Percentiles rank a stretch among this genome's conserved stretches.
Conservation (phyloP, 2,888 invertebrate species). For the Elaeidobius kamerunicus region DNA sequence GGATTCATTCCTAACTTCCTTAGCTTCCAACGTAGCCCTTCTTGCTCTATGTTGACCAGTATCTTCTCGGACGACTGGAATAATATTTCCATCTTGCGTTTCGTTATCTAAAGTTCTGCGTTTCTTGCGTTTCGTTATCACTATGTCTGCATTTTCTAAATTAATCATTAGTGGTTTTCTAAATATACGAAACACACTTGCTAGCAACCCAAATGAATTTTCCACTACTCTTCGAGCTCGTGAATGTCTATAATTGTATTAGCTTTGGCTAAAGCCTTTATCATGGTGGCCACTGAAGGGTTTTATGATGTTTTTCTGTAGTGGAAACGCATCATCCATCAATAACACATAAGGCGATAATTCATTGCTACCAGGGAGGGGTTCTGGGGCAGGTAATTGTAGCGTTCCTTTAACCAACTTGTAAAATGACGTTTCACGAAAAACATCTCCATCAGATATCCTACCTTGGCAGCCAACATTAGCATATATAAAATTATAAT, state of each 20-base stretch:
- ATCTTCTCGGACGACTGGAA: neutral
- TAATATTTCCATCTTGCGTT: conserved; percentile 1
- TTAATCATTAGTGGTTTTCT: neutral
- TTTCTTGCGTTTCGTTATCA: neutral
- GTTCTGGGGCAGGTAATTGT: neutral
- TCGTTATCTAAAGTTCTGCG: neutral
- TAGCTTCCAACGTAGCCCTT: neutral
- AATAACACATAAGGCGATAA: neutral
- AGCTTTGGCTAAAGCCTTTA: too few relatives aligned
- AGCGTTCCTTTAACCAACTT: neutral
- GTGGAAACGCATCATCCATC: conserved; percentile 2
- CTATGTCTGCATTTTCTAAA: neutral
- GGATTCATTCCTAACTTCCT: neutral
- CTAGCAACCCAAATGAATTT: neutral
- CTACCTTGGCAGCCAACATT: conserved; percentile 9
- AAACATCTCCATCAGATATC: conserved; percentile 41
- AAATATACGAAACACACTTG: neutral
- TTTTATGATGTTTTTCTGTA: neutral
- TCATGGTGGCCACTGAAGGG: neutral
- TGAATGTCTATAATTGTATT: conserved; percentile 1
- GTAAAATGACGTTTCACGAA: too few relatives aligned
- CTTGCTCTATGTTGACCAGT: neutral
- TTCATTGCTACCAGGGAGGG: conserved; percentile 1
- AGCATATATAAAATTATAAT: conserved; percentile 5
- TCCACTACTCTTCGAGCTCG: neutral